Base-by-base conservation (phyloP, 2,797 vertebrate genomes). In the Cynodonichthys magdalenae region DNA sequence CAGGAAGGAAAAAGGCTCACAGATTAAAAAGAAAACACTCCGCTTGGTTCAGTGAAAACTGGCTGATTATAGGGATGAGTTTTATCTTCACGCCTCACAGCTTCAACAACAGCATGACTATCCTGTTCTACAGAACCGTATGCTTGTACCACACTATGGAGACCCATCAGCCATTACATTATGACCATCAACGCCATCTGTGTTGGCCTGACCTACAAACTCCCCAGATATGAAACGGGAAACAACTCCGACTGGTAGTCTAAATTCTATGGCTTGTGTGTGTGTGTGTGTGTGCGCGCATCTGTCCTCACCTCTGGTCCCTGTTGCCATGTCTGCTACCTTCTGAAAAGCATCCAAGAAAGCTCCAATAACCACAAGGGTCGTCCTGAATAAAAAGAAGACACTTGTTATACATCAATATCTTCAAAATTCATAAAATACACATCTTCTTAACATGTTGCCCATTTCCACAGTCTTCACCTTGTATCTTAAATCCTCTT, bases 271-370 rank as follows among this genome's bases (percentile, higher is more conserved):
- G 14, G 2, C 1, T 41, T 11, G n/a, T 46, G 17, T 46, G 28
- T 36, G 42, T 48, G 45, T 44, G 9, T 20, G 19, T n/a, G 42
- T 48, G 51, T 53, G 61, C 52, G 24, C 55, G 6, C 20, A 11
- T 27, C n/a, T 34, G 27, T 39, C 14, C 62, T 75, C 85, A 94
- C 94, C 94, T 91, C 93, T 88, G 56, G 94, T 94, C 59, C 94
- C 92, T 0, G 93, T 95, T 3, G 94, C 94, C 89, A 95, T 92
- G 87, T 95, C 94, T 6, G 94, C 94, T 58, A 95, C 92, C 83
- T 95, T 95, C 89, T 95, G 94, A 82, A 95, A 95, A 39, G 94
- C 94, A 20, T 95, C 94, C 65, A 95, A 80, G 85, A 95, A 95
- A 3, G 94, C 92, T 71, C 94, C 91, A 0, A 93, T 94, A 56